Conservation (phyloP, 37 sponge, comb jelly and placozoan genomes). For the Diacarnus erythraeanus region DNA sequence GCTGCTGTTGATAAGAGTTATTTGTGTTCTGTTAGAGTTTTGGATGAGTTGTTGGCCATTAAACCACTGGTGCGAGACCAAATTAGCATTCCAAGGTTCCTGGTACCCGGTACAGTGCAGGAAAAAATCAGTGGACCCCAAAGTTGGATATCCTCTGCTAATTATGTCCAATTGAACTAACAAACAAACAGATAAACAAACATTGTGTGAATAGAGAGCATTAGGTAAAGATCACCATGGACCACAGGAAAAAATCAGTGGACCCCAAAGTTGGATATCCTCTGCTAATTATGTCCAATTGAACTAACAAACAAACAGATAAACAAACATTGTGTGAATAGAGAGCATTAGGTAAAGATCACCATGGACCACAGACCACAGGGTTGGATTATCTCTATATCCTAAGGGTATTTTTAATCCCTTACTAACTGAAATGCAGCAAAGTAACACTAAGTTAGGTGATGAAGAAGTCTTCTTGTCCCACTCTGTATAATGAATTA, state of each 20-base stretch:
- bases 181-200: not conserved
- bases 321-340: too few species aligned
- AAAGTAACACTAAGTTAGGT: too few species aligned
- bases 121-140: not conserved
- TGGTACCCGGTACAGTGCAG: constrained; percentile 15
- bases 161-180: not conserved
- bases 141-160: not conserved
- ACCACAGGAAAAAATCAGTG: not conserved
- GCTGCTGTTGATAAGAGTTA: not conserved
- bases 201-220: too few species aligned
- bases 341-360: too few species aligned
- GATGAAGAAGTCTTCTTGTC: too few species aligned
- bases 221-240: too few species aligned
- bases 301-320: not conserved
- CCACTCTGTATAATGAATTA: too few species aligned
- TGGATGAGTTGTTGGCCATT: not conserved
- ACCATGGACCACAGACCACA: too few species aligned
- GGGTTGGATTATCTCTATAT: not conserved
- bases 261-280: constrained; percentile 3
- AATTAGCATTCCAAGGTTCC: not conserved
- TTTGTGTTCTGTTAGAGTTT: not conserved
- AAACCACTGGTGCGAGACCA: constrained; percentile 1
- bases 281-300: not conserved
- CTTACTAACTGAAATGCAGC: too few species aligned
- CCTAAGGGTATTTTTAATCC: too few species aligned